These are phyloP conservation scores for Calvadosia cruxmelitensis DNA, from an alignment of 30 jellyfish, hydroid and myxozoan species.

Conservation along the genomic window DNA sequence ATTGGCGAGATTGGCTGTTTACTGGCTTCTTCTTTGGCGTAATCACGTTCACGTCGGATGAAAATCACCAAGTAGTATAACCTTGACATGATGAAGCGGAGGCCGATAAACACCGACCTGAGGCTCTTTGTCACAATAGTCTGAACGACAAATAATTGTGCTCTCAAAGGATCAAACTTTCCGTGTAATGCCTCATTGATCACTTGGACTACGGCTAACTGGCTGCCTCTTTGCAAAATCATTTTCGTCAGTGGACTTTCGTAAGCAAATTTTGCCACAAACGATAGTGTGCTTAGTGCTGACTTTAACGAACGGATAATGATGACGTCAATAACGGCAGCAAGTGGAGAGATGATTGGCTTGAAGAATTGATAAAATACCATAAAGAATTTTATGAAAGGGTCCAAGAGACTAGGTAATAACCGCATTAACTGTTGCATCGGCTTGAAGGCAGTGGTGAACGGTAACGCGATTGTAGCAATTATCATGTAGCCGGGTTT, in stretches of 20 bases:
- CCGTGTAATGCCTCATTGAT: slow-evolving; percentile 70
- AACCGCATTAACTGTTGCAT: slow-evolving; percentile 49
- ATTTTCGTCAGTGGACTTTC: slow-evolving; percentile 22
- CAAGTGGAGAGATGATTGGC: slow-evolving; percentile 53
- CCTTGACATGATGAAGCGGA: slow-evolving; percentile 46
- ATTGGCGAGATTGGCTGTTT: no score
- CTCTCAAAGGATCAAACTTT: slow-evolving; percentile 76
- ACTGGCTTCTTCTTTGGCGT: slow-evolving; percentile 43
- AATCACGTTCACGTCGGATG: slow-evolving; percentile 71
- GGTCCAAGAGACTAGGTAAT: slow-evolving; percentile 50
- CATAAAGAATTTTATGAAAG: slow-evolving; percentile 42
- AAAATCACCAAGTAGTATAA: slow-evolving; percentile 50
- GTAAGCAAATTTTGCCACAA: neutral
- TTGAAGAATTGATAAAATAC: slow-evolving; percentile 35
- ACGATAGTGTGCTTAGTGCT: neutral
- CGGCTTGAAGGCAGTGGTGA: slow-evolving; percentile 68
- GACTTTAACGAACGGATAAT: neutral
- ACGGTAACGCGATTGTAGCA: slow-evolving; percentile 45
- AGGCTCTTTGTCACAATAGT: slow-evolving; percentile 55
- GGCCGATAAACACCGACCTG: slow-evolving; percentile 41
- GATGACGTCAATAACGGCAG: slow-evolving; percentile 4
- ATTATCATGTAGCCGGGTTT: slow-evolving; percentile 64
- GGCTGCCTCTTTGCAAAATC: slow-evolving; percentile 27
- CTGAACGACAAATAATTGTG: slow-evolving; percentile 68
- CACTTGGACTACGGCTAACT: slow-evolving; percentile 32